phyloP scores from a whole-genome alignment of 2,888 invertebrate genomes.

The Laspeyria flexula region DNA sequence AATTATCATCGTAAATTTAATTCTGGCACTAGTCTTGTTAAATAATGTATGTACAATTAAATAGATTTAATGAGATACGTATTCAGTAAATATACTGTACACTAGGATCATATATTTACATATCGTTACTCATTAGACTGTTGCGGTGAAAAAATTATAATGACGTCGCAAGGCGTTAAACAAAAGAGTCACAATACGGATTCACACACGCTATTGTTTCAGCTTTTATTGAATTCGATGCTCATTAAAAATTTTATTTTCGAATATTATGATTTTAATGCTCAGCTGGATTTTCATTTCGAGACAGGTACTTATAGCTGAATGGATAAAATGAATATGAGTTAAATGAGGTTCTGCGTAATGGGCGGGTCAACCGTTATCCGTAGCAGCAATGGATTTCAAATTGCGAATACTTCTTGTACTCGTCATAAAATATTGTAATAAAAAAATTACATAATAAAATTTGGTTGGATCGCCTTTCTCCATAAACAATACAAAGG shows the following conservation, averaged over 20 bases:
- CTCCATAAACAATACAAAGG: slow-evolving; percentile 4
- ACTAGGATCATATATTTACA: slow-evolving; percentile 40
- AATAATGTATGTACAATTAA: too few species aligned
- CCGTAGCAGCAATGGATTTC: slow-evolving; percentile 5
- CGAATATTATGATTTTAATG: slow-evolving; percentile 42
- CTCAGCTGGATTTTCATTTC: slow-evolving; percentile 26
- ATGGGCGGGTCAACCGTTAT: slow-evolving; percentile 10
- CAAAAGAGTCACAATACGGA: slow-evolving; percentile 74
- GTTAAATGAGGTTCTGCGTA: slow-evolving; percentile 17
- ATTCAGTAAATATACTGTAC: background rate
- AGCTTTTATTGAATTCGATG: slow-evolving; percentile 76
- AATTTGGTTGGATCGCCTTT: background rate
- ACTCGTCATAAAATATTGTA: too few species aligned
- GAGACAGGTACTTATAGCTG: slow-evolving; percentile 11
- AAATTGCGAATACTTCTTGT: background rate
- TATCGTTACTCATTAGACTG: slow-evolving; percentile 73
- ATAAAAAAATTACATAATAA: background rate
- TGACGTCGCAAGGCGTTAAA: slow-evolving; percentile 61
- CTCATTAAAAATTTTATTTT: slow-evolving; percentile 75
- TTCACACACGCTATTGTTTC: slow-evolving; percentile 77
- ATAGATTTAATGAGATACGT: background rate
- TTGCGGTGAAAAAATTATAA: slow-evolving; percentile 72
- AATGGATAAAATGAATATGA: slow-evolving; percentile 22
- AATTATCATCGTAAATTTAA: too few species aligned
- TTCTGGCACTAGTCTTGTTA: too few species aligned